These are phyloP conservation scores for Dasysyrphus albostriatus DNA, from an alignment of 2,888 invertebrate genomes.

Conservation along the genomic window DNA sequence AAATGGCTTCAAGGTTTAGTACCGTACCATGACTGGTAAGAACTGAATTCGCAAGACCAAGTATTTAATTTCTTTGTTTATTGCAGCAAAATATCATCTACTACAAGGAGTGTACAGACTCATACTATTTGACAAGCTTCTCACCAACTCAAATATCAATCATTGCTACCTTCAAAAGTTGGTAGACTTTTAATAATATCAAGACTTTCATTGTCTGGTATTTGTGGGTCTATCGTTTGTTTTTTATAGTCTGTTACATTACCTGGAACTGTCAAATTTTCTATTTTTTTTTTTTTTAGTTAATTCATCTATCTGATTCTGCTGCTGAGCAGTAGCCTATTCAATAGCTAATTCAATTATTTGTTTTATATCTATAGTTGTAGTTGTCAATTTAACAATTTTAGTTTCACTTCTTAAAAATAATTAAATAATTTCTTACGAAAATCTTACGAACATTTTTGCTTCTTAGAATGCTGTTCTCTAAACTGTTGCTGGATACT, in stretches of 20 bases:
- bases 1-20: slow-evolving; percentile 7
- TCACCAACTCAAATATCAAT: too few species aligned
- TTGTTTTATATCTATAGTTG: slow-evolving; percentile 9
- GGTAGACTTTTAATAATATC: too few species aligned
- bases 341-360: slow-evolving; percentile 3
- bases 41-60: background rate
- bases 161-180: too few species aligned
- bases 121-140: too few species aligned
- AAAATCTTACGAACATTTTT: background rate
- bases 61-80: too few species aligned
- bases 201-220: too few species aligned
- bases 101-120: too few species aligned
- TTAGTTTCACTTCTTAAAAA: slow-evolving; percentile 4
- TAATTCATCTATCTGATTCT: slow-evolving; percentile 1
- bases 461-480: too few species aligned
- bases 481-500: slow-evolving; percentile 8
- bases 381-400: background rate
- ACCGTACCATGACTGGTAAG: slow-evolving; percentile 14
- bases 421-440: slow-evolving; percentile 12
- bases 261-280: slow-evolving; percentile 16
- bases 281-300: slow-evolving; percentile 2
- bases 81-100: too few species aligned
- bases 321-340: background rate
- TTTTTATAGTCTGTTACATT: background rate
- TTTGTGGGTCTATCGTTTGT: too few species aligned